phyloP scores from a whole-genome alignment of 2,113 vertebrate species.

The Gymnorhina tibicen region DNA sequence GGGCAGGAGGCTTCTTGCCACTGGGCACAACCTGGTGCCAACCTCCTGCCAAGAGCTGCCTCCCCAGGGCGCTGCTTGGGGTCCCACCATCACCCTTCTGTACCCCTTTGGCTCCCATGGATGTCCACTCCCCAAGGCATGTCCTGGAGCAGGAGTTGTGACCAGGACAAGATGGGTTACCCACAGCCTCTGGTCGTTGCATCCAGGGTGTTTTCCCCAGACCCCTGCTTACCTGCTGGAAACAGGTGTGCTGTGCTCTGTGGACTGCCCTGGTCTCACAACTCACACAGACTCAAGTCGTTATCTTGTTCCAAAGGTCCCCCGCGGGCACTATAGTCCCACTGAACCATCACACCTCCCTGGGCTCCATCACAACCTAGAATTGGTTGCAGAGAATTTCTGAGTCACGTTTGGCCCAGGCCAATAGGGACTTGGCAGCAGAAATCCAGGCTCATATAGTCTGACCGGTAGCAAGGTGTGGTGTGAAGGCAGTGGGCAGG shows the following conservation, averaged over 20 bases:
- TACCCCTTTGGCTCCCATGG: background rate
- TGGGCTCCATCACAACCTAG: background rate
- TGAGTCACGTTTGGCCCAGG: background rate
- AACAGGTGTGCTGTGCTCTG: background rate
- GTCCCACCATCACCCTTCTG: background rate
- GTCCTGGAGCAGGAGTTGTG: background rate
- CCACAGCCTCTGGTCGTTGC: fast-evolving
- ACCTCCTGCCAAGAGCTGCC: background rate
- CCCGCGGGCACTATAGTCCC: background rate
- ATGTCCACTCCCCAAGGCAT: fast-evolving
- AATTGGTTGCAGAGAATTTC: background rate
- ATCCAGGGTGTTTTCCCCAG: background rate
- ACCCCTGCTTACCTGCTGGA: background rate
- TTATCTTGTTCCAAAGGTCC: conserved; percentile 65
- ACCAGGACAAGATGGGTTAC: background rate
- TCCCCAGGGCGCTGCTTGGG: background rate
- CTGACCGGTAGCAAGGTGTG: background rate
- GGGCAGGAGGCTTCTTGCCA: background rate
- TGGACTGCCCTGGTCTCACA: background rate
- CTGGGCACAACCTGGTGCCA: background rate
- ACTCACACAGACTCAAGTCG: fast-evolving
- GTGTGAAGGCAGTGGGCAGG: background rate
- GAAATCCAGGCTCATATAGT: background rate
- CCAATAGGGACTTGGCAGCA: background rate
- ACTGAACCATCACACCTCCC: background rate